Base-by-base conservation (phyloP, 2,797 vertebrate genomes). In the Channa striata region DNA sequence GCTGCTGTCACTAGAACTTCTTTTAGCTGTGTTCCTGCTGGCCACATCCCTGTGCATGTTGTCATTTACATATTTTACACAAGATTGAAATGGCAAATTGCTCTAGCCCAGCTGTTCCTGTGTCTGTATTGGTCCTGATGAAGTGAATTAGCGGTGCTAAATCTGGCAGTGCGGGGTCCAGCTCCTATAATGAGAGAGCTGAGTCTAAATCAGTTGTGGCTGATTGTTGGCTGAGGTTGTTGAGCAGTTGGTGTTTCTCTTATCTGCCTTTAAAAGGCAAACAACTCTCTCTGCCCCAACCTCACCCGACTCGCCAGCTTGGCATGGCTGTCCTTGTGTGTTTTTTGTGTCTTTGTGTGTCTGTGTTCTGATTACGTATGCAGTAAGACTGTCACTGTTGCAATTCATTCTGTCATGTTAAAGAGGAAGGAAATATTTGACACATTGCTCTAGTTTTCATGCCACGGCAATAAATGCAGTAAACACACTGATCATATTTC, bases 241-340 rank as follows among this genome's bases (percentile, higher is more conserved):
- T 25, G 76, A 89, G 68, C 87, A 90, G 85, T 88, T 91, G 87
- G 78, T 25, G 70, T 81, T 78, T 81, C 73, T 84, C 62, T 80
- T 83, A 82, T 85, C 82, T 74, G 70, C 71, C 57, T 84, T 84
- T 83, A 82, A 85, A 89, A 82, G 77, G 73, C 66, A 87, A 90
- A 89, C 69, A 83, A 52, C 60, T 59, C 72, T 10, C 59, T 73
- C 53, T 46, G 46, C 34, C 14, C 37, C 44, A 14, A 43, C 16
- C 42, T n/a, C 42, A n/a, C 42, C 42, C 17, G 16, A 43, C 39
- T 34, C 48, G 25, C 17, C 33, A 30, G 69, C 42, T 54, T 50
- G 25, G 36, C 13, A 13, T 52, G 40, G 46, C 68, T 62, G 37
- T 70, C 59, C 57, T 39, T 52, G 49, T 70, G 60, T 37, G 59